A percentile compares a stretch with the other conserved stretches of the same genome.
Conservation (phyloP, 2,797 vertebrate genomes). For the Typhlichthys subterraneus region DNA sequence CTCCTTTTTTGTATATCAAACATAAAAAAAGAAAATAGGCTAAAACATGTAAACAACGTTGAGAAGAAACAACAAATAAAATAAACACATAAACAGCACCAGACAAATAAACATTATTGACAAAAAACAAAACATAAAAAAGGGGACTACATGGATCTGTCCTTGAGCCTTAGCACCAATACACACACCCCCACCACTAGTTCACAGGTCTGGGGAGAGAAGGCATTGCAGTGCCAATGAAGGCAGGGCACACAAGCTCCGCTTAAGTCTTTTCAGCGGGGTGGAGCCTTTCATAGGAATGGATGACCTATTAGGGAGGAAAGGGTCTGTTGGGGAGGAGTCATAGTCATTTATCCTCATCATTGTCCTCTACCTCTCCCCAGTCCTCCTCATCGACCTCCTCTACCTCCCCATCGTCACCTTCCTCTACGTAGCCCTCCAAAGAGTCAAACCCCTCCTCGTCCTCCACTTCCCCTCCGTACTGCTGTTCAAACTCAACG, state of each 20-base stretch:
- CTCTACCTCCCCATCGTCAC: slow-evolving; percentile 62
- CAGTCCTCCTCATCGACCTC: slow-evolving; percentile 62
- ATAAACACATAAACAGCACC: slow-evolving; percentile 77
- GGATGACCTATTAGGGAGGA: slow-evolving; percentile 1
- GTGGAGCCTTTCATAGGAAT: slow-evolving; percentile 13
- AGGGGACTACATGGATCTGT: slow-evolving; percentile 54
- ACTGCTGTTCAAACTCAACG: slow-evolving; percentile 12
- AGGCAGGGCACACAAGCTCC: slow-evolving; percentile 49
- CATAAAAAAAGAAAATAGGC: slow-evolving; percentile 42
- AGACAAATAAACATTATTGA: slow-evolving; percentile 74
- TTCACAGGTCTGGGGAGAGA: slow-evolving; percentile 66
- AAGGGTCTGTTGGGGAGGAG: slow-evolving; percentile 13
- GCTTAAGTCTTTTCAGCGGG: no score
- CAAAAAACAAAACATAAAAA: slow-evolving; percentile 38
- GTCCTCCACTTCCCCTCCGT: slow-evolving; percentile 18
- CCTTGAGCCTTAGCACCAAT: slow-evolving; percentile 75
- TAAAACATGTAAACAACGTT: slow-evolving; percentile 79
- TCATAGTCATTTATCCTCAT: slow-evolving; percentile 42
- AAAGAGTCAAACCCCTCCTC: slow-evolving; percentile 51
- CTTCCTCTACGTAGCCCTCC: slow-evolving; percentile 54
- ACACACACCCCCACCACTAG: slow-evolving; percentile 56
- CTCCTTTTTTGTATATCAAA: slow-evolving; percentile 53
- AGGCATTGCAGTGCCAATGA: slow-evolving; percentile 72
- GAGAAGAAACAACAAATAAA: slow-evolving; percentile 61
- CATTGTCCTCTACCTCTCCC: slow-evolving; percentile 63